phyloP scores from a whole-genome alignment of 2,797 vertebrate species.

The Pampus argenteus region DNA sequence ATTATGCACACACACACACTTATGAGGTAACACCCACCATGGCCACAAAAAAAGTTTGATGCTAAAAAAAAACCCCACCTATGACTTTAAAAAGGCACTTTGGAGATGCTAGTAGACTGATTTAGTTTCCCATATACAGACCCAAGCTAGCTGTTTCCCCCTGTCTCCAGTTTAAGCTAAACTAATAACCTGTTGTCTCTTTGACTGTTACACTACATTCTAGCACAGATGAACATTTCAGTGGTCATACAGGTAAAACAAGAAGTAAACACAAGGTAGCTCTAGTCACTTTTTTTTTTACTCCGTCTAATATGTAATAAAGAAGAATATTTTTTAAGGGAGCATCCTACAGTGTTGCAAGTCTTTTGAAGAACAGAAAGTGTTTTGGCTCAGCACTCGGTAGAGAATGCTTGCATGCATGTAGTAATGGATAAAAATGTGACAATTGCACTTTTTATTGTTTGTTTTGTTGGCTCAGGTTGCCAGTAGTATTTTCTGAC shows the following conservation, averaged over 20 bases:
- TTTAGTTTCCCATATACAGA: not conserved
- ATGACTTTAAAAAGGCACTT: not conserved
- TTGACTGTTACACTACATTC: not conserved
- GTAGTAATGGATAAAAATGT: not conserved
- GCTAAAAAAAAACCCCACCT: not conserved
- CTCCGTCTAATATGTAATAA: not conserved
- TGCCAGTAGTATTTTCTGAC: not conserved
- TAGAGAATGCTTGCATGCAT: not conserved
- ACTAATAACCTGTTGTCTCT: not conserved
- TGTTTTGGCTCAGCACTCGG: too few relatives aligned
- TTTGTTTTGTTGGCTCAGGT: not conserved
- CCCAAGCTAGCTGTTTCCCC: not conserved
- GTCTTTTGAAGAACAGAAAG: not conserved
- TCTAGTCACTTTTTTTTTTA: too few relatives aligned
- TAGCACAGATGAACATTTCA: not conserved
- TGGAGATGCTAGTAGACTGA: not conserved
- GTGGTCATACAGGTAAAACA: not conserved
- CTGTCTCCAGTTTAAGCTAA: constrained; percentile 6
- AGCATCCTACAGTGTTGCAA: not conserved
- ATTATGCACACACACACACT: not conserved
- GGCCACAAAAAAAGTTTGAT: not conserved
- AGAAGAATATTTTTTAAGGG: not conserved
- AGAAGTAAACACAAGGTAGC: not conserved
- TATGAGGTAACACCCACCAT: not conserved
- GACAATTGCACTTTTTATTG: not conserved